Base-by-base conservation (phyloP, 2,797 vertebrate species). In the Microtus agrestis region DNA sequence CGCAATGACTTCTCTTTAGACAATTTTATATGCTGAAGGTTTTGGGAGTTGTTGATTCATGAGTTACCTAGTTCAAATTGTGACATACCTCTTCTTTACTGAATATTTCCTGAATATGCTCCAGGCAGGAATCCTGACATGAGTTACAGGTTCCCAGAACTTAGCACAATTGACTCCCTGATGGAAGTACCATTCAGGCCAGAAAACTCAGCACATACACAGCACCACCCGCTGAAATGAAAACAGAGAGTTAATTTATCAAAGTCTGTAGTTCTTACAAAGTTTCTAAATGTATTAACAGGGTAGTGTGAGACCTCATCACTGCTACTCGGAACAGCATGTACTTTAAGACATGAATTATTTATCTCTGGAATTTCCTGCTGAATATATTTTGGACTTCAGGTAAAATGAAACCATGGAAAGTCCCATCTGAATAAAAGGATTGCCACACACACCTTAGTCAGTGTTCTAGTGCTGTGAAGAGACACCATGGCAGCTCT, bases 1-100 rank as follows among this genome's bases (percentile, higher is more conserved):
- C n/a, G 7, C 43, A 59, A 54, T 85, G 77, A n/a, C 40, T 93
- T 86, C 51, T 79, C 67, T 87, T 92, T 89, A 63, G 29, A 56
- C 63, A 94, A 87, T 40, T n/a, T 29, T 25, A 15, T 87, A 67
- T 3, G 34, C 23, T 4, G 14, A 82, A 71, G 65, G n/a, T 91
- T 21, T 25, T 23, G 23, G 63, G 34, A 65, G 9, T 67, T 78
- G 37, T 82, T 43, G 51, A 27, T 91, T 95, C n/a, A 85, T 40
- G 81, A 92, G 61, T 34, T 77, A 31, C 34, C 40, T 76, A 31
- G 9, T 21, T 31, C 71, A 48, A 23, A 69, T 43, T 23, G 37
- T n/a, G 61, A 93, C 40, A 51, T 80, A 76, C 25, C 34, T 77
- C 54, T 40, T 51, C 23, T 86, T 69, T 69, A 29, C 10, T 48